Base-by-base conservation (phyloP, 1,140 invertebrate genomes). In the Oppia nitens region DNA sequence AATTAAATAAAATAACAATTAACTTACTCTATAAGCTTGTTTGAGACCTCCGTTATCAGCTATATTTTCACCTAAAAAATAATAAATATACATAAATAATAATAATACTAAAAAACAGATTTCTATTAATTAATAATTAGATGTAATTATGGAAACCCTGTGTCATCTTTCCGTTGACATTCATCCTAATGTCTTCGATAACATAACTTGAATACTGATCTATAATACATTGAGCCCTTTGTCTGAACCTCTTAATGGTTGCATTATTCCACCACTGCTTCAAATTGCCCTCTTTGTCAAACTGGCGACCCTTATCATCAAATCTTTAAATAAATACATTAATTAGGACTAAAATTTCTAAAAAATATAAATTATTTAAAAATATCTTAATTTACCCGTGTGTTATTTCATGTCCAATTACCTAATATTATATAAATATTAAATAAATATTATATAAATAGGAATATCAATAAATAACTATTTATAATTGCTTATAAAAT, bases 21-120 rank as follows among this genome's bases (percentile, higher is more conserved):
- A 20, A 50, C 17, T 4, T 50, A 20, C 17, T 50, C 53, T n/a
- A 51, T 62, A 62, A 47, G 55, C 53, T 47, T 60, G 49, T 68
- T 94, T 95, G 1, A 96, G 78, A 9, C 91, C 92, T 17, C 91
- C 92, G 67, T 95, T 95, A 67, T 95, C 91, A 2, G 92, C 91
- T 65, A 95, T 95, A 69, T 95, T 95, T 74, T 95, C 91, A 14
- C 88, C 87, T 51, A 60, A 66, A 0, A 57, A 48, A 6, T 20
- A 40, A 40, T 54, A 47, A n/a, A 47, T 47, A 14, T 47, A 4
- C 53, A 54, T 29, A 28, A 54, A 32, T 26, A 54, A 54, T 6
- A 26, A 54, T 26, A 27, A 54, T 14, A 47, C n/a, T 47, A n/a
- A n/a, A 47, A 47, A 47, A 47, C 45, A 47, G 45, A 47, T 47